Evolutionary conservation across 2,797 vertebrate species (phyloP), one percentile per base, ranked within the genome.

Genomic region (Sebastes kiyomatsui): DNA sequence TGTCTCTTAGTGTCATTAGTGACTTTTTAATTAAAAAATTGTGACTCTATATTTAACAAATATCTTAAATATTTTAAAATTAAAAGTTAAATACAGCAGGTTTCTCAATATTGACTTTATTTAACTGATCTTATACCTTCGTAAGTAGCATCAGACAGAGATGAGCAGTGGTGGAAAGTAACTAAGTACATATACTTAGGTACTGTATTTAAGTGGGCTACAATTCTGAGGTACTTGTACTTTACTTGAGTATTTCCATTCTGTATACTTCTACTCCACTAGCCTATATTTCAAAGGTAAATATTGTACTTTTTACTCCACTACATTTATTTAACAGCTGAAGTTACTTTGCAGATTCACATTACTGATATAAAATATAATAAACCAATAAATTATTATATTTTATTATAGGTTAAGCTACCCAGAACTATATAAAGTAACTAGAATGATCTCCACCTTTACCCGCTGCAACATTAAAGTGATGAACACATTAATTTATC

Each of bases 1-100:
- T 86, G 83, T 94, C 81, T 78, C 77, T 59, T 14, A 69, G 33
- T 71, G 33, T 81, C 18, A n/a, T 13, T 67, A 35, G 33, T 35
- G 33, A 35, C 33, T 35, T 35, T 35, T 35, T 35, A 35, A 35
- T 35, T 13, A 13, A 35, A 35, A 13, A 35, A 35, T 35, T 5
- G 35, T 35, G 11, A 20, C 12, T 60, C 18, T 38, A 67, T 22
- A 32, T 14, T 27, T 28, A n/a, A 30, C 6, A 20, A 8, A 67
- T 4, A 11, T 30, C 4, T 30, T n/a, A 7, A 1, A 30, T 68
- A 32, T 30, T 28, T 38, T 4, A 27, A 49, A 20, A 65, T 4
- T 5, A 62, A 62, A 42, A 6, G 7, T 60, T 11, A 10, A 30
- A 32, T 9, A 18, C 54, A 56, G 5, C 6, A 5, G 9, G 12